Percentiles rank a stretch among this genome's conserved stretches.
These are phyloP conservation scores for Neosilurus mollespiculum DNA, from an alignment of 2,797 vertebrate genomes.

Conservation along the genomic window DNA sequence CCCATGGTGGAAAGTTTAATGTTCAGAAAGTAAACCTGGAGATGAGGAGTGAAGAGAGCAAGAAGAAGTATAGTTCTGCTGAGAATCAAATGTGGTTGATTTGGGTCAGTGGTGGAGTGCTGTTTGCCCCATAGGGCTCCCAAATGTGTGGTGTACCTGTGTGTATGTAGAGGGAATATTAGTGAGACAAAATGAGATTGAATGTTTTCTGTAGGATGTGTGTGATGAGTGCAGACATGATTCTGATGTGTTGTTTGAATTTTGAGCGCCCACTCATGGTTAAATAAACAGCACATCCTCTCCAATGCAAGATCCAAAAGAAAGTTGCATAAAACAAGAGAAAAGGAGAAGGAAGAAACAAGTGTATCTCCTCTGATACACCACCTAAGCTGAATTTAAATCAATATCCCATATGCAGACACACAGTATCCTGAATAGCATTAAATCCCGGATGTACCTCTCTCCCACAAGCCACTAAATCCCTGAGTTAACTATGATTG, in stretches of 20 bases:
- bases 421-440: not conserved
- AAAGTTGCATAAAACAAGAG: not conserved
- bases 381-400: not conserved
- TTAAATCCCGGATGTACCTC: not conserved
- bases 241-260: not conserved
- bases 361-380: not conserved
- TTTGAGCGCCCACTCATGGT: not conserved
- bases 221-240: slow-evolving; percentile 15
- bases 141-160: not conserved
- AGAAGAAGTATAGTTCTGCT: too few relatives aligned
- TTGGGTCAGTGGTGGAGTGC: too few relatives aligned
- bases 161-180: not conserved
- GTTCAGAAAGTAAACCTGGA: too few relatives aligned
- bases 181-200: not conserved
- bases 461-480: slow-evolving; percentile 8
- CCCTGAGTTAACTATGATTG: slow-evolving; percentile 20
- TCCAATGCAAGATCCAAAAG: not conserved
- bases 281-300: not conserved
- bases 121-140: too few relatives aligned
- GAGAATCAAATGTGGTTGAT: too few relatives aligned
- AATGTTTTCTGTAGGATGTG: not conserved
- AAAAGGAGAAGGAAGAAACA: not conserved
- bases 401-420: not conserved
- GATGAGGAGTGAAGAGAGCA: too few relatives aligned
- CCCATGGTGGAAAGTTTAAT: too few relatives aligned